phyloP scores from a whole-genome alignment of 2,113 vertebrate genomes.

The Arothron firmamentum region DNA sequence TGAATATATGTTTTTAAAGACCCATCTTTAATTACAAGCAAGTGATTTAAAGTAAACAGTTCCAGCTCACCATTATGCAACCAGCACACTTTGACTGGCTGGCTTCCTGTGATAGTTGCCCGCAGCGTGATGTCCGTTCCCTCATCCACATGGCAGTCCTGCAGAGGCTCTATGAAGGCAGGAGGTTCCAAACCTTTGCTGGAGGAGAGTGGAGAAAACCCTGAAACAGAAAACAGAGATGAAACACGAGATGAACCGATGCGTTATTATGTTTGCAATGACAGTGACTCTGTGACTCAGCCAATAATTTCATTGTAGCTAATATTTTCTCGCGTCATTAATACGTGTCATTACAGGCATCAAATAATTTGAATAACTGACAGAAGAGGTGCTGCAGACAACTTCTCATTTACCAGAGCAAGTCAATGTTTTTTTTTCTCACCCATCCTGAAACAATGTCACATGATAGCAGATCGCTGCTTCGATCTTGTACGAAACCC shows the following conservation, averaged over 20 bases:
- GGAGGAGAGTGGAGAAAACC: not conserved
- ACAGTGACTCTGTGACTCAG: too few relatives aligned
- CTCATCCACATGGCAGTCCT: conserved; percentile 67
- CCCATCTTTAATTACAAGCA: too few relatives aligned
- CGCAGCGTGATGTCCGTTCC: conserved; percentile 60
- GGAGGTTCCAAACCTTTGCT: conserved; percentile 39
- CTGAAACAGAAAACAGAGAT: conserved; percentile 18
- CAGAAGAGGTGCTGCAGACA: not conserved
- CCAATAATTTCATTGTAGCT: too few relatives aligned
- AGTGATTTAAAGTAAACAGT: not conserved
- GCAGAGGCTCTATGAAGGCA: conserved; percentile 54
- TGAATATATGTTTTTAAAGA: too few relatives aligned
- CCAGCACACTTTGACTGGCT: conserved; percentile 66
- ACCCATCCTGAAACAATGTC: too few relatives aligned
- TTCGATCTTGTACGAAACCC: not conserved
- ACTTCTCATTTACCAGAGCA: not conserved
- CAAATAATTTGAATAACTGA: not conserved
- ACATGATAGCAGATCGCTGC: too few relatives aligned
- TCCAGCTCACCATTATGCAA: conserved; percentile 72
- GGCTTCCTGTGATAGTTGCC: conserved; percentile 57
- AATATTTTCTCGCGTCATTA: too few relatives aligned
- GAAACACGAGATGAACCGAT: not conserved
- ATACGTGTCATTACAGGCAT: too few relatives aligned
- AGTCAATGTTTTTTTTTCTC: not conserved
- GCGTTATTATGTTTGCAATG: too few relatives aligned